phyloP scores from a whole-genome alignment of 2,113 vertebrate genomes.

The Rafetus swinhoei region DNA sequence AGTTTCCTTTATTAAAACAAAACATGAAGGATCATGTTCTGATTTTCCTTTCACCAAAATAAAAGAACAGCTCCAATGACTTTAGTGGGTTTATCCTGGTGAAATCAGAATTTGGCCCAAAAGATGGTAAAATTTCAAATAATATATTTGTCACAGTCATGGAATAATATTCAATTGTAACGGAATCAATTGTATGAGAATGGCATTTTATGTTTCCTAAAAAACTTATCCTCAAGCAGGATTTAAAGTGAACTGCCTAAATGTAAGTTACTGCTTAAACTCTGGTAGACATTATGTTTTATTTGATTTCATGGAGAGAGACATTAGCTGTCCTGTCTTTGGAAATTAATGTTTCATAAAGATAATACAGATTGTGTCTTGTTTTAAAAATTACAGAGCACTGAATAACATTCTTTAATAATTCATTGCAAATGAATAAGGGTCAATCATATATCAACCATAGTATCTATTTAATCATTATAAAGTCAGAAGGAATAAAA shows the following conservation, averaged over 20 bases:
- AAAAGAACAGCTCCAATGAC: background rate
- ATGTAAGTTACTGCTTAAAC: constrained; percentile 16
- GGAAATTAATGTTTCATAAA: background rate
- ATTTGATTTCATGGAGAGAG: constrained; percentile 18
- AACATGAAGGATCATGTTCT: background rate
- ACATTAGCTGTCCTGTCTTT: background rate
- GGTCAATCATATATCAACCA: background rate
- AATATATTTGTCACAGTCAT: constrained; percentile 22
- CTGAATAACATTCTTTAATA: background rate
- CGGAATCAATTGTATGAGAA: constrained; percentile 43
- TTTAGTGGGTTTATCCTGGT: background rate
- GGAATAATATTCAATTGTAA: constrained; percentile 3
- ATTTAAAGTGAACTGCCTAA: constrained; percentile 5
- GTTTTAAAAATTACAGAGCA: background rate
- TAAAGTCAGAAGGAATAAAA: constrained; percentile 8
- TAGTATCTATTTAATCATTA: background rate
- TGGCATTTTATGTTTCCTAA: constrained; percentile 25
- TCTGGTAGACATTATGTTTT: background rate
- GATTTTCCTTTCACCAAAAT: background rate
- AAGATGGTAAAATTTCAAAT: constrained; percentile 12
- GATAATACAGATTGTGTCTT: background rate
- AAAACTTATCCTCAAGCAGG: constrained; percentile 23
- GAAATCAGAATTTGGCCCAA: background rate
- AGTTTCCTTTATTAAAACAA: background rate
- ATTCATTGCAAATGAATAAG: background rate